Base-by-base conservation (phyloP, 2,797 vertebrate genomes). In the Pipistrellus nathusii region DNA sequence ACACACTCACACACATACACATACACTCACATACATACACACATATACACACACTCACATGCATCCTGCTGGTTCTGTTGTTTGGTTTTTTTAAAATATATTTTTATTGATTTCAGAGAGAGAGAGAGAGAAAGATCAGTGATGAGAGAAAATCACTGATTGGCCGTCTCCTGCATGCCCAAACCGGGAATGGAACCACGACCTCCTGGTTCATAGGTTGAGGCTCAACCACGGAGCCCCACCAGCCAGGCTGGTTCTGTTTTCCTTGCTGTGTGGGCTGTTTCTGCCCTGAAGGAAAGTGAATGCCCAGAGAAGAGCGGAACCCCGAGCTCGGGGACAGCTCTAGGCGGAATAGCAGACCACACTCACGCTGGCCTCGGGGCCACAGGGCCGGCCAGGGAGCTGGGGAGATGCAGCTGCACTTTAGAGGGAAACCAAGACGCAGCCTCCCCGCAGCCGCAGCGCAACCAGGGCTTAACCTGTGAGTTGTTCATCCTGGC, bases 311-410 rank as follows among this genome's bases (percentile, higher is more conserved):
- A 3, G 80, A 21, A 35, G 91, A 51, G 98, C 98, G 97, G 98
- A 98, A 84, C 98, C 98, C 1, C 95, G 95, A 46, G 98, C 98
- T 20, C 98, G 35, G 95, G 96, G 97, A 97, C 99, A 99, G 53
- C 96, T 97, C 75, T 76, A 93, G 30, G 98, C 98, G 11, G 93
- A 94, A 2, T 97, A 99, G 98, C 17, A 88, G 84, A 5, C 25
- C 97, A 95, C 99, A 98, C 35, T n/a, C 78, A 94, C 99, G 99
- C 80, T 98, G 98, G 53, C 98, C 98, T 15, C 80, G 7, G 95
- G 95, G 84, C 83, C 95, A 93, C 98, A 98, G 10, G 76, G 4
- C 69, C 94, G 86, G 98, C 98, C 44, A 97, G 46, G 13, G 98
- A 98, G 53, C 98, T 32, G 97, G 62, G 5, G 96, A 97, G 85